Conservation (phyloP, 2,888 invertebrate species). For the Stenodema calcarata region DNA sequence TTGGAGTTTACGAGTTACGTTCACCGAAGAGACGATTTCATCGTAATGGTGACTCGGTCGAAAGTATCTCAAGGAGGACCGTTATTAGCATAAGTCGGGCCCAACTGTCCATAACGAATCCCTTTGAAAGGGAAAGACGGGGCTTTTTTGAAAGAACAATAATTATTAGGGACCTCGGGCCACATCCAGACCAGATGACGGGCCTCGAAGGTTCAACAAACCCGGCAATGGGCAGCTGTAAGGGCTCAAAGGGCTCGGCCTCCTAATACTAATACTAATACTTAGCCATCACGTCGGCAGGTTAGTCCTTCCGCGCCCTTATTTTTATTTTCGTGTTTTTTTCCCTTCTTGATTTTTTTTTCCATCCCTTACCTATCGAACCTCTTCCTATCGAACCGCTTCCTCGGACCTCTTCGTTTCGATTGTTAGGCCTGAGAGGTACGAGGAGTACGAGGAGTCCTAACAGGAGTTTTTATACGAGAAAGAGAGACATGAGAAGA, state of each 20-base stretch:
- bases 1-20: too few relatives aligned
- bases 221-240: neutral
- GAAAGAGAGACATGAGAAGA: too few relatives aligned
- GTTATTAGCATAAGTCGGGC: slow-evolving; percentile 22
- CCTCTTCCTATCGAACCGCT: neutral
- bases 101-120: slow-evolving; percentile 34
- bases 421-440: neutral
- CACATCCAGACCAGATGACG: slow-evolving; percentile 27
- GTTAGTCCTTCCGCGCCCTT: neutral
- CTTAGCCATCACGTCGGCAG: neutral
- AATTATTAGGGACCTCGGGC: too few relatives aligned
- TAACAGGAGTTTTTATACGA: neutral
- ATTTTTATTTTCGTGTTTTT: neutral
- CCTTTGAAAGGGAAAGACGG: neutral
- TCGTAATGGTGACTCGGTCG: neutral
- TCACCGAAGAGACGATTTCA: too few relatives aligned
- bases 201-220: neutral
- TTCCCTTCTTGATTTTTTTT: neutral
- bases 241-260: neutral
- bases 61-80: neutral
- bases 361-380: neutral
- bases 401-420: neutral
- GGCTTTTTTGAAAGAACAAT: neutral
- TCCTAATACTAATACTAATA: neutral
- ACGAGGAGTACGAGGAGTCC: too few relatives aligned